Base-by-base conservation (phyloP, 2,888 invertebrate genomes). In the Diogma glabrata region DNA sequence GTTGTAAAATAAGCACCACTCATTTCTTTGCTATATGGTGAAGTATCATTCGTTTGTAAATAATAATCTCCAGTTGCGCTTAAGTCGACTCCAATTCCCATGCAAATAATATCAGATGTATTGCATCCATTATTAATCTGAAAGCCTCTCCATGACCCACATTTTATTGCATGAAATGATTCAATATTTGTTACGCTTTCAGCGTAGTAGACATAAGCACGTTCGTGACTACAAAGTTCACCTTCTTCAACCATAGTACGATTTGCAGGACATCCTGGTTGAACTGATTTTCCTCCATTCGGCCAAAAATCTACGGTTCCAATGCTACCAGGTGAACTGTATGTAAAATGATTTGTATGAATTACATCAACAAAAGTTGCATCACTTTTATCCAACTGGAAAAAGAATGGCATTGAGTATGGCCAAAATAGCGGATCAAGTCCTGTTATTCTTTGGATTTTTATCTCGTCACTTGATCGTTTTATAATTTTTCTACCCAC, bases 281-380 rank as follows among this genome's bases (percentile, higher is more conserved):
- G 79, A n/a, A 72, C 61, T 50, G 75, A 72, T 58, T 72, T 73
- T 2, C 79, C 79, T 1, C 75, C 73, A 55, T 79, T 79, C 1
- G 79, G 79, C 79, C 78, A 79, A 64, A 79, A 79, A 58, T 79
- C 79, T 0, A 68, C 77, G 0, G 76, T 76, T 1, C 78, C 79
- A 0, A 78, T 77, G 14, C 67, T 63, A 1, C 74, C 72, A 0
- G 78, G 78, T 0, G 78, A 77, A 0, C 79, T 79, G 53, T 78
- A 78, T 0, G 73, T 69, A 23, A 78, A 78, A 0, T 78, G 78
- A 57, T 82, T 81, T 1, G 84, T 81, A 60, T 84, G 84, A 52
- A 84, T 82, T 5, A 84, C 74, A 63, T 84, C 79, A 2, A 79
- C 79, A 43, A 78, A 77, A 47, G 75, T 73, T 0, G 79, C 79